Base-by-base conservation (phyloP, 2,113 vertebrate species). In the Ursus arctos region DNA sequence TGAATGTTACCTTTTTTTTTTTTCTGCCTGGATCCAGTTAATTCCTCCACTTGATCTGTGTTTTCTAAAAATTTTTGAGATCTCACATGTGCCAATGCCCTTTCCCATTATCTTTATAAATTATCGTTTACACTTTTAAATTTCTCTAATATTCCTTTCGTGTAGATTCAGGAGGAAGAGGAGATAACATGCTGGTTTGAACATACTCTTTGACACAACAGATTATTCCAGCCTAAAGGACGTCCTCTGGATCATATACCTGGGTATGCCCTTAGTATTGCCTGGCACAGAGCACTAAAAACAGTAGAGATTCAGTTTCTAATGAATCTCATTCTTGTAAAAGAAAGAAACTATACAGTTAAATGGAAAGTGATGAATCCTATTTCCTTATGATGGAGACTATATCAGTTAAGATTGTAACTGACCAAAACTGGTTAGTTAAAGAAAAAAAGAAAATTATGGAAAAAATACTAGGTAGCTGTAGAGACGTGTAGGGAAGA, bases 391-490 rank as follows among this genome's bases (percentile, higher is more conserved):
- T 59, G 24, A 49, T 43, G 49, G 63, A 12, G 49, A 55, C 8
- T 40, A 3, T 82, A 57, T 86, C 22, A 40, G 26, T 82, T 65
- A 69, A 4, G 11, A 26, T 61, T 95, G 6, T 74, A 76, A 79
- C 82, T 72, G 92, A 76, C 36, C 9, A 18, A 93, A 81, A 94
- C 11, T 69, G 36, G 9, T 63, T 96, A 40, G 59, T 74, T 91
- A 74, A 95, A 76, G 43, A 91, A 61, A 61, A 94, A 95, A 79
- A 72, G 19, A 2, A 69, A 90, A 57, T 90, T 36, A 88, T 40
- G 72, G 26, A 43, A 96, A 93, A 74, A 65, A 59, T 88, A 76
- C 47, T 84, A 9, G 65, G 28, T 57, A 55, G 19, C 7, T 93
- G 36, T 6, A 49, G 31, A 91, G 77, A 93, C 31, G 0, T 55